Conservation (phyloP, 2,797 vertebrate genomes). For the Salmo trutta region DNA sequence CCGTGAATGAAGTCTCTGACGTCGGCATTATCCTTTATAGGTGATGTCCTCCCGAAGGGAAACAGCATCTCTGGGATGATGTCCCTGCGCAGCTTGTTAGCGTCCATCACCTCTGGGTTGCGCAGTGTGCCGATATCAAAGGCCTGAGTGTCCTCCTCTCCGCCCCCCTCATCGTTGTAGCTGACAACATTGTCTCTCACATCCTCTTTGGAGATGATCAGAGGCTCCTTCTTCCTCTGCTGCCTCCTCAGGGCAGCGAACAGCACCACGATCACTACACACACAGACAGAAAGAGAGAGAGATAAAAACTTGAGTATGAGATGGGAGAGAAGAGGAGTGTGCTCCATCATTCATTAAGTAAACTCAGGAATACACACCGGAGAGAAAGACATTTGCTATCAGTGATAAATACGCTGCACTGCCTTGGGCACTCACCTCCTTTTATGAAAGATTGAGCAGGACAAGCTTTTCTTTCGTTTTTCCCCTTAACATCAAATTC, state of each 20-base stretch:
- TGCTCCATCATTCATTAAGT: constrained; percentile 69
- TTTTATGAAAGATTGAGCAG: constrained; percentile 70
- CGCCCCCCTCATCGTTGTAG: constrained; percentile 97
- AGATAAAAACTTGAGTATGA: constrained; percentile 9
- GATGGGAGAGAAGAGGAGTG: constrained; percentile 53
- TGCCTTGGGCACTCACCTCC: constrained; percentile 67
- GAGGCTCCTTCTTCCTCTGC: constrained; percentile 96
- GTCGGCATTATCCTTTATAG: constrained; percentile 90
- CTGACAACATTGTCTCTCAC: constrained; percentile 99
- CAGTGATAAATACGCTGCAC: constrained; percentile 71
- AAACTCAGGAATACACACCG: constrained; percentile 53
- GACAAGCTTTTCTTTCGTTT: constrained; percentile 52
- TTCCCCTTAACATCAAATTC: constrained; percentile 53
- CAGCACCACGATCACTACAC: constrained; percentile 93
- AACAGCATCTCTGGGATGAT: constrained; percentile 93
- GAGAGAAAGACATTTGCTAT: constrained; percentile 67
- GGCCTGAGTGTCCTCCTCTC: constrained; percentile 98
- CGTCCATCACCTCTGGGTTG: constrained; percentile 92
- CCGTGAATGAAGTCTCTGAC: constrained; percentile 96
- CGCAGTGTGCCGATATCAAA: constrained; percentile 97
- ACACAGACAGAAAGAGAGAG: constrained; percentile 35
- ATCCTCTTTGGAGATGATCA: constrained; percentile 97
- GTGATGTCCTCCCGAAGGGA: constrained; percentile 88
- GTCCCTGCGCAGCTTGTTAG: constrained; percentile 92
- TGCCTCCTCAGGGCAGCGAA: constrained; percentile 94